A percentile compares a stretch with the other conserved stretches of the same genome.
These are phyloP conservation scores for Xenotilapia leptura DNA, from an alignment of 2,113 vertebrate genomes.

Conservation along the genomic window DNA sequence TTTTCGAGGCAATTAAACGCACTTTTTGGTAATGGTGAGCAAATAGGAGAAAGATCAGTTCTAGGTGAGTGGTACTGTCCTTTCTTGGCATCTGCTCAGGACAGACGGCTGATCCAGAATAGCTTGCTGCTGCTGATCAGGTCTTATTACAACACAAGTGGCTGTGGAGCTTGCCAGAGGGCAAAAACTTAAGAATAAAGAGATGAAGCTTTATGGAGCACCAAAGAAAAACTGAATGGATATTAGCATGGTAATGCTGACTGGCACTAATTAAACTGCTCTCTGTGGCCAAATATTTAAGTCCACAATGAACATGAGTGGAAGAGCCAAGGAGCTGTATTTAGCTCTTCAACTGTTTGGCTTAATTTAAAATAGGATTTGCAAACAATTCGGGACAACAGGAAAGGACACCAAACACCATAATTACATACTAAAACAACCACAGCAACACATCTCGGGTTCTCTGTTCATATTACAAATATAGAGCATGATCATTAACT, in stretches of 20 bases:
- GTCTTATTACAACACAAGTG: not conserved
- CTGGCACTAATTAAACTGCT: not conserved
- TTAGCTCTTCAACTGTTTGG: not conserved
- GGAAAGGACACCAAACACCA: not conserved
- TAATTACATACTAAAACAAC: not conserved
- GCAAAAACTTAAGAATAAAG: not conserved
- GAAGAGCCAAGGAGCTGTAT: not conserved
- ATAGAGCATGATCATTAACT: not conserved
- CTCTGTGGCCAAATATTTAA: not conserved
- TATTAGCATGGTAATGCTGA: not conserved
- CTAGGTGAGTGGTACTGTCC: not conserved
- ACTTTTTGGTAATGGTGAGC: constrained; percentile 33
- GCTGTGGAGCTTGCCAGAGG: not conserved
- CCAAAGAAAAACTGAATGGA: not conserved
- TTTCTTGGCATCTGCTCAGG: constrained; percentile 10
- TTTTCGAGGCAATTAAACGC: constrained; percentile 66
- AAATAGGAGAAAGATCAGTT: not conserved
- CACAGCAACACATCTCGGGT: not conserved
- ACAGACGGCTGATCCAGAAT: constrained; percentile 17
- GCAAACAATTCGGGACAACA: not conserved
- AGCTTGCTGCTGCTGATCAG: not conserved
- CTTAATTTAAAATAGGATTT: not conserved
- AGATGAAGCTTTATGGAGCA: not conserved
- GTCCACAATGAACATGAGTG: not conserved
- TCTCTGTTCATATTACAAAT: not conserved